Base-by-base conservation (phyloP, 2,797 vertebrate genomes). In the Orestias chungarensis region DNA sequence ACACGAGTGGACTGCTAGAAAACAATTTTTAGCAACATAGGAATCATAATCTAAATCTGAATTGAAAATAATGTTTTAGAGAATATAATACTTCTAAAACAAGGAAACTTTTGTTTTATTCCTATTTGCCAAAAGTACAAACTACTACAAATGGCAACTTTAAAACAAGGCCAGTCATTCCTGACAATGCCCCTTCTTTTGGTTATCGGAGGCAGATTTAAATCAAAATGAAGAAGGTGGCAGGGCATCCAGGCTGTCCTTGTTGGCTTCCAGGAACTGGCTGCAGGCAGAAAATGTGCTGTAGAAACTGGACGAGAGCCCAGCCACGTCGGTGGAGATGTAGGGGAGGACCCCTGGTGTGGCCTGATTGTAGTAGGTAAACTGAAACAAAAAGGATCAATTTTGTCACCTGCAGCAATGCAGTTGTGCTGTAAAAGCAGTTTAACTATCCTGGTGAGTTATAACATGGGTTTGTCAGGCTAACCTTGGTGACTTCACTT, bases 311-410 rank as follows among this genome's bases (percentile, higher is more conserved):
- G 96, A 97, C 59, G 98, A 99, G 38, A 99, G 95, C 42, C 97
- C 98, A 0, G 93, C 93, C 33, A 98, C 96, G 0, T 99, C 96
- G 70, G 94, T 96, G 76, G 97, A 97, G 90, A 99, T 93, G 0
- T 97, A 98, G 67, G 95, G 95, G 69, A 99, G 93, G 70, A 98
- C 90, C 4, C 94, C 96, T 0, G 96, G 95, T 0, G 94, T 96
- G 11, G 95, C 97, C 92, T 98, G 96, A 90, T 98, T 98, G 90
- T 98, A 99, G 91, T 99, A 99, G 50, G 97, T 95, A 73, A 99
- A 95, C 98, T 99, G 90, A 27, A 8, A 90, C 18, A 57, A 71
- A 76, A 74, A 50, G 46, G 40, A 4, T 5, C 11, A 11, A n/a
- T 0, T 47, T 71, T 25, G 23, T 42, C n/a, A 38, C 12, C 25